Conservation (phyloP, 2,888 invertebrate genomes). For the Perithous albicinctus region DNA sequence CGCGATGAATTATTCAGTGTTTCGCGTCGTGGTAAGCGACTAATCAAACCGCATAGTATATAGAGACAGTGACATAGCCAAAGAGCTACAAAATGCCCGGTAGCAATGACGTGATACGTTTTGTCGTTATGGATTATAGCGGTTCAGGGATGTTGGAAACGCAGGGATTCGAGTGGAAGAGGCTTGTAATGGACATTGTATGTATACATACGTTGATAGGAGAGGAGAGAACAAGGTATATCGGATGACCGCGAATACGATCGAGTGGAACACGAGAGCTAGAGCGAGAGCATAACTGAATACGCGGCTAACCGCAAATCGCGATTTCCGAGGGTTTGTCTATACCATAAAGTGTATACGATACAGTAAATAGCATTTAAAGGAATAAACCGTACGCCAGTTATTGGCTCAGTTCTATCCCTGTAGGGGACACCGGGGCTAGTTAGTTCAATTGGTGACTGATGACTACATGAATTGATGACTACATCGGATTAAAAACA, state of each 20-base stretch:
- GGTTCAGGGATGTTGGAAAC: not conserved
- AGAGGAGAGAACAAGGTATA: constrained; percentile 27
- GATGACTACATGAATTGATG: no score
- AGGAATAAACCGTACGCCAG: not conserved
- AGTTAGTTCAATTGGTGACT: no score
- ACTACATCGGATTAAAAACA: no score
- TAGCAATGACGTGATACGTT: constrained; percentile 25
- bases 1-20: constrained; percentile 74
- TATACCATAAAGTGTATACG: constrained; percentile 1
- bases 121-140: constrained; percentile 26
- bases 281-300: constrained; percentile 10
- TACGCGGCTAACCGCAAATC: constrained; percentile 35
- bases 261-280: not conserved
- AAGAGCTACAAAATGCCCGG: constrained; percentile 21
- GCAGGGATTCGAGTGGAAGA: not conserved
- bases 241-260: constrained; percentile 10
- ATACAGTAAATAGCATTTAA: constrained; percentile 1
- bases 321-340: constrained; percentile 19
- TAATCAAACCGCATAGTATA: constrained; percentile 68
- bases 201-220: not conserved
- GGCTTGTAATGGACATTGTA: constrained; percentile 14
- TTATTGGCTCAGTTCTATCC: not conserved
- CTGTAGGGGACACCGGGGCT: no score
- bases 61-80: constrained; percentile 30
- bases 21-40: constrained; percentile 72